Conservation (phyloP, 2,797 vertebrate species). For the Trachops cirrhosus region DNA sequence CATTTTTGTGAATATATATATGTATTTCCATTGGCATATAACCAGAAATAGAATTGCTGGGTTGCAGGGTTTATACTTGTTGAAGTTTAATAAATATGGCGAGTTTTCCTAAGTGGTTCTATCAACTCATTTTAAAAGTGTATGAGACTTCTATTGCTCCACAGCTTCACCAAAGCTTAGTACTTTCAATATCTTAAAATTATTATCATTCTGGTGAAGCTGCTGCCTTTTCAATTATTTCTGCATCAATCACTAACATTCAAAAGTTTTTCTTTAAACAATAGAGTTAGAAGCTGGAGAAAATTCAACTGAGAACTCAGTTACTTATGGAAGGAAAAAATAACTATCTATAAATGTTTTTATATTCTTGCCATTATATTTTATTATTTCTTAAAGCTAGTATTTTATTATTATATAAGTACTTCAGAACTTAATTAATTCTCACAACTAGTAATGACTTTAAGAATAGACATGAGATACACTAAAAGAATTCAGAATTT, state of each 20-base stretch:
- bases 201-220: background rate
- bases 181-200: background rate
- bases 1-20: background rate
- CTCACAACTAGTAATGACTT: background rate
- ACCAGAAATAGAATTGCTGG: background rate
- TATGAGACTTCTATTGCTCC: background rate
- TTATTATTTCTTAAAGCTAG: background rate
- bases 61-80: background rate
- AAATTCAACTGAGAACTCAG: background rate
- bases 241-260: background rate
- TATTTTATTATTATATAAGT: background rate
- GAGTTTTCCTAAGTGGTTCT: background rate
- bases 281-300: background rate
- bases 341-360: background rate
- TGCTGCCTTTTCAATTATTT: background rate
- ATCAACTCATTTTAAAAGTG: background rate
- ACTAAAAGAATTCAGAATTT: conserved; percentile 25
- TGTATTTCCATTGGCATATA: background rate
- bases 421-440: conserved; percentile 10
- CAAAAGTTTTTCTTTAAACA: background rate
- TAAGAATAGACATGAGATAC: background rate
- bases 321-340: background rate
- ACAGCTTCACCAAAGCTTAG: background rate
- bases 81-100: background rate
- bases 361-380: background rate